Evolutionary conservation across 2,888 invertebrate species (phyloP), one percentile per base, ranked within the genome.

Genomic region (Chouioia cunea): DNA sequence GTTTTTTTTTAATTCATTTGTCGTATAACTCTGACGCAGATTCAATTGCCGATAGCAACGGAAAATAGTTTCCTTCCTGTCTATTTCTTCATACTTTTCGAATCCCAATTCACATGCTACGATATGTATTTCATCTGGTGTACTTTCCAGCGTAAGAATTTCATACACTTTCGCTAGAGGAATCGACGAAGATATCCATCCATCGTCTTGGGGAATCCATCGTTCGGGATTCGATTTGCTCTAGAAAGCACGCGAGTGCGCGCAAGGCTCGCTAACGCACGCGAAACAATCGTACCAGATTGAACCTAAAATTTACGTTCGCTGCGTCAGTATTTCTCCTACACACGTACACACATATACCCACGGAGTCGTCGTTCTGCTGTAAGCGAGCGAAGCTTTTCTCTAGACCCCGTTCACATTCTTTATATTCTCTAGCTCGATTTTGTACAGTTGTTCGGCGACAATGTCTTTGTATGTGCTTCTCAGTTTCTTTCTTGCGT

Each of bases 301-400:
- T 72, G 72, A 72, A 68, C 72, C 65, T 56, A 57, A 72, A 68
- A 72, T 72, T 72, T 72, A 72, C 72, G 68, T 68, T 57, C 65
- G 48, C 47, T 48, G 44, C 54, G 56, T 47, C 10, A 16, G 16
- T 67, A 67, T 71, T 63, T 67, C 63, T 66, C 57, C 43, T 23
- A 1, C 36, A 54, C 36, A 36, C 16, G n/a, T 16, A 16, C 27
- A 14, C 27, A 12, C 14, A 8, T 50, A n/a, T 50, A 50, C 10
- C 3, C 20, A 18, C 53, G 53, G 12, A 22, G 12, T 22, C 53
- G 12, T 23, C 62, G 20, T 23, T 12, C 22, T 27, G 20, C 15
- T 15, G 36, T 27, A 36, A 47, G 53, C 62, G n/a, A 44, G 20
- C 23, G 20, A 16, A n/a, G 22, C 44, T 69, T 56, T 53, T 52